These are phyloP conservation scores for Pterostichus niger DNA, from an alignment of 2,888 invertebrate species.

Conservation along the genomic window DNA sequence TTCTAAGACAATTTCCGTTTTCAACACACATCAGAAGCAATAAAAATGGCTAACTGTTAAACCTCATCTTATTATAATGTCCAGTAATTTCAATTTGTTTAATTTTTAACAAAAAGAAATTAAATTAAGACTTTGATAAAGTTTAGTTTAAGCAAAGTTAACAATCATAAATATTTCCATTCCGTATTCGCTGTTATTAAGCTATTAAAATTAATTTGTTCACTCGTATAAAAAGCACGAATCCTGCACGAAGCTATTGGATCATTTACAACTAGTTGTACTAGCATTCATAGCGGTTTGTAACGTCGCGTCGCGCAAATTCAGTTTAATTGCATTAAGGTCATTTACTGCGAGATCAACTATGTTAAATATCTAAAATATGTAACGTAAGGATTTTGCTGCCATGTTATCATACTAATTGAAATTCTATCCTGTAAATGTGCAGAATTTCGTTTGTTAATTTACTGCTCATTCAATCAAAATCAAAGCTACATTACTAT, in stretches of 20 bases:
- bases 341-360: slow-evolving; percentile 37
- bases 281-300: slow-evolving; percentile 34
- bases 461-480: no score
- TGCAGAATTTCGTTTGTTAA: no score
- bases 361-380: slow-evolving; percentile 46
- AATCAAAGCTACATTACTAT: no score
- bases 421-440: slow-evolving; percentile 10
- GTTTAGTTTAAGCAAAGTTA: background rate
- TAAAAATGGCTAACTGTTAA: no score
- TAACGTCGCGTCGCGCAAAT: slow-evolving; percentile 28
- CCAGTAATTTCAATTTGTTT: no score
- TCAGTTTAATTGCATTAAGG: slow-evolving; percentile 49
- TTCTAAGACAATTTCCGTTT: no score
- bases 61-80: no score
- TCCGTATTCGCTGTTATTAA: slow-evolving; percentile 26
- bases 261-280: slow-evolving; percentile 33
- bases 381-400: slow-evolving; percentile 26
- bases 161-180: slow-evolving; percentile 10
- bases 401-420: slow-evolving; percentile 26
- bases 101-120: no score
- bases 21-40: no score
- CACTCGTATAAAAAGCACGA: background rate
- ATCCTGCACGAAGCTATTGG: slow-evolving; percentile 16
- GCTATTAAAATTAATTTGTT: slow-evolving; percentile 44
- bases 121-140: no score